Evolutionary conservation across 2,888 invertebrate species (phyloP), one percentile per base, ranked within the genome.

Genomic region (Galerucella nymphaeae): DNA sequence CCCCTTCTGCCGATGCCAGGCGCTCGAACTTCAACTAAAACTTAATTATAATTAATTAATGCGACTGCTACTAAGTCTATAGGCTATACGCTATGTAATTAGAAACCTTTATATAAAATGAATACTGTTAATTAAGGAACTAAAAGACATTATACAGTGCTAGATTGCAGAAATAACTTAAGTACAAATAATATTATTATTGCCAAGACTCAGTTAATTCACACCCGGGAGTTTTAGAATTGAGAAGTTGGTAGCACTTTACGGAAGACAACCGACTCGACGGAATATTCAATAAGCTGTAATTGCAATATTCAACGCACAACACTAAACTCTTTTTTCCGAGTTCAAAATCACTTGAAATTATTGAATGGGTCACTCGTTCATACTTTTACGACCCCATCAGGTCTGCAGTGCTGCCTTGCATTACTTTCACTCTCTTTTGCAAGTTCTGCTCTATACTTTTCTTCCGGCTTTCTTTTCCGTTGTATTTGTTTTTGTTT

Each of bases 21-120:
- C 82, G 75, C 82, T 83, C 80, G 78, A 81, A 83, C 82, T 81
- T 82, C 81, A 92, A 92, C 92, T 92, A 91, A 92, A 92, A 92
- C 92, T 92, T 92, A 92, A 92, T 93, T 92, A 92, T 92, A 92
- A 92, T 93, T 92, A 92, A 83, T 84, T 83, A 84, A 83, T 84
- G 82, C 81, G 84, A 83, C 82, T 82, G 82, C 81, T 82, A 81
- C 81, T 82, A 84, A 85, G 85, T 85, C 84, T 87, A 89, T 86
- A 89, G 89, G 89, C 86, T 85, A 85, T 89, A 86, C 84, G 84
- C 85, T 85, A 84, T 86, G 88, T 89, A 89, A 89, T 89, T 89
- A 89, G 88, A 88, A 88, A 88, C 88, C 89, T 89, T 89, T 89
- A 88, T 89, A 87, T 87, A 88, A 88, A 89, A 88, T 89, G 89